A percentile compares a stretch with the other conserved stretches of the same genome.
These are phyloP conservation scores for Daubentonia madagascariensis DNA, from an alignment of 2,113 vertebrate genomes.

Conservation along the genomic window DNA sequence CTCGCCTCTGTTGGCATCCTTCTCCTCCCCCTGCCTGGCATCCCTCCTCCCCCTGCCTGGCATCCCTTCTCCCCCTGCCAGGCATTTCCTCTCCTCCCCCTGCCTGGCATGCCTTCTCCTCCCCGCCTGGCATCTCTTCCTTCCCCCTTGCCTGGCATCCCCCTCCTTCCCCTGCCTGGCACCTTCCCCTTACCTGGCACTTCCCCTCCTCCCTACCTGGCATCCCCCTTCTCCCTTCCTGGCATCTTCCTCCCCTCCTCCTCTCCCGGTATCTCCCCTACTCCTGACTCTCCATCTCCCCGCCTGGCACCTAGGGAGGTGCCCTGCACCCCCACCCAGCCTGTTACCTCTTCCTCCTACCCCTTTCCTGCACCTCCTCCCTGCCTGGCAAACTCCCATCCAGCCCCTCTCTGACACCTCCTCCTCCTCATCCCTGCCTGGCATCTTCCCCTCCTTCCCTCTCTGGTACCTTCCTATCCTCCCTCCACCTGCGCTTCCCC, in stretches of 20 bases:
- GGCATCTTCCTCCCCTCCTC: not conserved
- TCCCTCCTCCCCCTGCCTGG: not conserved
- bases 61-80: not conserved
- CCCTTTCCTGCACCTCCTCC: not conserved
- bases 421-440: not conserved
- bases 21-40: not conserved
- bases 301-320: not conserved
- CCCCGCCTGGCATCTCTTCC: not conserved
- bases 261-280: not conserved
- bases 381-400: not conserved
- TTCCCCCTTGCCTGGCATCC: not conserved
- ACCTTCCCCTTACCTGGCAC: not conserved
- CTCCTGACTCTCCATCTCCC: not conserved
- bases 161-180: not conserved
- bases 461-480: not conserved
- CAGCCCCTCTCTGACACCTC: not conserved
- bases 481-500: not conserved
- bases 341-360: not conserved
- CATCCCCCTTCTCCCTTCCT: not conserved
- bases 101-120: not conserved
- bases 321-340: not conserved
- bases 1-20: conserved; percentile 35
- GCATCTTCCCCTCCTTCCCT: not conserved
- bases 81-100: not conserved
- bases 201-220: not conserved